Evolutionary conservation across 2,888 invertebrate genomes (phyloP).

Genomic region (Cheilosia variabilis): DNA sequence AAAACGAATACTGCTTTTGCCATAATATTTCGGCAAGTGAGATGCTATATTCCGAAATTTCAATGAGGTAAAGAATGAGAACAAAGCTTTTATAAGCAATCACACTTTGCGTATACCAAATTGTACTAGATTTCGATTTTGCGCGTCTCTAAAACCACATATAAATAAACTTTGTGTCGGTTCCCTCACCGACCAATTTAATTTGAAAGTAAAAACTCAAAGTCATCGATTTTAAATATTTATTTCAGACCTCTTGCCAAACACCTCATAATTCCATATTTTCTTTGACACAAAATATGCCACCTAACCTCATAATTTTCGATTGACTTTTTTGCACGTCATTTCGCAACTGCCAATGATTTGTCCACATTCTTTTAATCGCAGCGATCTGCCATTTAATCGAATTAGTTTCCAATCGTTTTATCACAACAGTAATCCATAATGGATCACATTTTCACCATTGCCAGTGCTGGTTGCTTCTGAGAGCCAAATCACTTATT

Average conservation of each 20-base stretch:
- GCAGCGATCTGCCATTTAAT: conserved; percentile 29
- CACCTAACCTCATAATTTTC: conserved; percentile 3
- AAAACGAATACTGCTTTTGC: too few relatives aligned
- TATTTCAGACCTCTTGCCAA: background rate
- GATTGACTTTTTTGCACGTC: background rate
- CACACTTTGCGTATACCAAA: too few relatives aligned
- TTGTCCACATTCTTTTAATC: conserved; percentile 15
- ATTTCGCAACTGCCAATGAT: conserved; percentile 17
- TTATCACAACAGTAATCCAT: conserved; percentile 11
- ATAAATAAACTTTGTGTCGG: too few relatives aligned
- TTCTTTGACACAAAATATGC: background rate
- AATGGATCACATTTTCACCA: conserved; percentile 19
- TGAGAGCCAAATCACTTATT: conserved; percentile 60
- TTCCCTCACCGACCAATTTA: too few relatives aligned
- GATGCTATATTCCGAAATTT: too few relatives aligned
- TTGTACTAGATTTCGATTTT: too few relatives aligned
- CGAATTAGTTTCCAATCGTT: conserved; percentile 25
- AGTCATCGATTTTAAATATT: background rate
- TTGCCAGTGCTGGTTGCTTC: conserved; percentile 19
- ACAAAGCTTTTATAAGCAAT: too few relatives aligned
- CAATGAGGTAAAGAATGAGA: too few relatives aligned
- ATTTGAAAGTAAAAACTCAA: too few relatives aligned
- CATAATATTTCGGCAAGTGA: too few relatives aligned
- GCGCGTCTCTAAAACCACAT: too few relatives aligned
- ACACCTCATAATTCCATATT: background rate